Evolutionary conservation across 1,140 invertebrate genomes (phyloP).

Genomic region (Chionoecetes opilio): DNA sequence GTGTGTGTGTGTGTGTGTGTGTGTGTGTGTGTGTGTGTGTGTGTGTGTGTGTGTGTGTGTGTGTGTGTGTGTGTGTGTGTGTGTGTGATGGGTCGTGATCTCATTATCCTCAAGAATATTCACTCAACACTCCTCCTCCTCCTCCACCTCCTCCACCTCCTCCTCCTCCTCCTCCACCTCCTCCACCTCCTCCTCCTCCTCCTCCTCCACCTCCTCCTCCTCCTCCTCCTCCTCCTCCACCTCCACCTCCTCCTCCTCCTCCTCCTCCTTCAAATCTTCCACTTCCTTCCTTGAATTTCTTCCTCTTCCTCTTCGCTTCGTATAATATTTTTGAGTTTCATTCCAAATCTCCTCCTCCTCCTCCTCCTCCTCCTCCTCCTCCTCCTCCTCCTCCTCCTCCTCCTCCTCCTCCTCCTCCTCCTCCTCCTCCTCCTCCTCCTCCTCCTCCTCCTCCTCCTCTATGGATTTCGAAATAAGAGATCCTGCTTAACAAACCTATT

Average conservation of each 20-base stretch:
- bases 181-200: no score
- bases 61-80: constrained; percentile 12
- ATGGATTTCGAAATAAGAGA: no score
- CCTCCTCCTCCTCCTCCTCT: no score
- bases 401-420: no score
- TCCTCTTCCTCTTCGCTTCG: background rate
- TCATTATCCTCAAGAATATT: background rate
- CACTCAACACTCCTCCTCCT: constrained; percentile 12
- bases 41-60: constrained; percentile 27
- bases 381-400: no score
- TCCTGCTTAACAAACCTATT: no score
- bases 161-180: background rate
- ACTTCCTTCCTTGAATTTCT: background rate
- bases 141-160: background rate
- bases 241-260: constrained; percentile 24
- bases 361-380: no score
- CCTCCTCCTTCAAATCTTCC: background rate
- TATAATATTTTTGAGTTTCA: background rate
- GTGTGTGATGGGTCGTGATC: background rate
- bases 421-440: no score
- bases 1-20: background rate
- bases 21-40: background rate
- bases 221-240: background rate
- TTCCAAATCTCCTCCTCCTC: background rate
- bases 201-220: background rate